Evolutionary conservation across 2,797 vertebrate species (phyloP), one percentile per base, ranked within the genome.

Genomic region (Chloroceryle amazona): DNA sequence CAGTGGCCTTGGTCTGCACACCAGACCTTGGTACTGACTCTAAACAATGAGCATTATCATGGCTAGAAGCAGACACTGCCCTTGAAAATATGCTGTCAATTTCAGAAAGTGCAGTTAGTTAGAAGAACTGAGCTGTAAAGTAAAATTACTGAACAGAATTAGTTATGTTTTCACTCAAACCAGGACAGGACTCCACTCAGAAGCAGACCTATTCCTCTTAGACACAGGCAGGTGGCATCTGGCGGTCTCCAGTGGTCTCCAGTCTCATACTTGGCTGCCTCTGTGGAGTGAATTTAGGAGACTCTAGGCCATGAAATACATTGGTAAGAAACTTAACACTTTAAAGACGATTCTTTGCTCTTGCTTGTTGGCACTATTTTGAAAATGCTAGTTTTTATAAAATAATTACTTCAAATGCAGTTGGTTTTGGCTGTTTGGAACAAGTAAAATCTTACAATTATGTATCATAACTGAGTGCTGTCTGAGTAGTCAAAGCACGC

Each of bases 401-500:
- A 75, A 72, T 5, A 86, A 35, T 80, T 3, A 33, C 18, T 26
- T 72, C 25, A 70, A 9, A 54, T 19, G n/a, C 3, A 76, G 44
- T 95, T 81, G 26, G 17, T 28, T 79, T 52, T 93, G 17, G 21
- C 35, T 57, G 23, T 85, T 94, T 28, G 17, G 18, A 51, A 58
- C 9, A 25, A 95, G n/a, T 46, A 55, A 81, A 83, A 76, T 63
- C 37, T 94, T 88, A 54, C 18, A 81, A 41, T 74, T 62, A 63
- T 19, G 29, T 37, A 39, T 93, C 54, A 93, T 84, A 96, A 89
- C 6, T 55, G 49, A 91, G 62, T 72, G 25, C 35, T 84, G 10
- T 80, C 65, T 82, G 49, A 81, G 47, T 75, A 95, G 75, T 65
- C 52, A 97, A 96, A 97, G 17, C 31, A 44, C 26, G 2, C 5